Conservation (phyloP, 1,140 invertebrate species). For the Zaprionus vittiger region DNA sequence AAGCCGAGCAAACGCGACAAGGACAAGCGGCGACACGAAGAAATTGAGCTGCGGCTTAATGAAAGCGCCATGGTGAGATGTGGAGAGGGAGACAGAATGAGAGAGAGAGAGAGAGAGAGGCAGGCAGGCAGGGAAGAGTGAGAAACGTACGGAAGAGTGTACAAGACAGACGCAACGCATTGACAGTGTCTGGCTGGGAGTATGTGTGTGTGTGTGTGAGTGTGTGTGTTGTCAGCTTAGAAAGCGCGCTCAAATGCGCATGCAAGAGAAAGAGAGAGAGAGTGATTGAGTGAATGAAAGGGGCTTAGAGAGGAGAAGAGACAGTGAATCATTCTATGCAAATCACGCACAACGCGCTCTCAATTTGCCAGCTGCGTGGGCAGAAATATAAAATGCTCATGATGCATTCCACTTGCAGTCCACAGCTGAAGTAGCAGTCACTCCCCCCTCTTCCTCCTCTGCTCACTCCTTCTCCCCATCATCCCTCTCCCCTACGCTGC, state of each 20-base stretch:
- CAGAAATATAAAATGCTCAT: constrained; percentile 43
- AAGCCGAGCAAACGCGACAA: constrained; percentile 45
- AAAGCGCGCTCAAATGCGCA: constrained; percentile 46
- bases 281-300: neutral
- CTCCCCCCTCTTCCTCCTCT: neutral
- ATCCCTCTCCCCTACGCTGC: neutral
- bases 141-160: too few species aligned
- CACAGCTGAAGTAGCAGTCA: neutral
- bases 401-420: constrained; percentile 21
- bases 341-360: constrained; percentile 44
- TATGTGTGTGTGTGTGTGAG: constrained; percentile 5
- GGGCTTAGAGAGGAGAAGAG: neutral
- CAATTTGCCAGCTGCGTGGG: constrained; percentile 47
- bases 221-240: constrained; percentile 31
- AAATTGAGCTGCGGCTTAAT: constrained; percentile 63
- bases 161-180: neutral
- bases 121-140: neutral
- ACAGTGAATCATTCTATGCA: constrained; percentile 39
- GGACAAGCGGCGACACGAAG: constrained; percentile 40
- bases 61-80: constrained; percentile 30
- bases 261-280: neutral
- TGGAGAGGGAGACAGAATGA: constrained; percentile 1
- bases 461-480: neutral
- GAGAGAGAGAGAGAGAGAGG: neutral
- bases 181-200: neutral